These are phyloP conservation scores for Melanotaenia duboulayi DNA, from an alignment of 2,113 vertebrate genomes.

Conservation along the genomic window DNA sequence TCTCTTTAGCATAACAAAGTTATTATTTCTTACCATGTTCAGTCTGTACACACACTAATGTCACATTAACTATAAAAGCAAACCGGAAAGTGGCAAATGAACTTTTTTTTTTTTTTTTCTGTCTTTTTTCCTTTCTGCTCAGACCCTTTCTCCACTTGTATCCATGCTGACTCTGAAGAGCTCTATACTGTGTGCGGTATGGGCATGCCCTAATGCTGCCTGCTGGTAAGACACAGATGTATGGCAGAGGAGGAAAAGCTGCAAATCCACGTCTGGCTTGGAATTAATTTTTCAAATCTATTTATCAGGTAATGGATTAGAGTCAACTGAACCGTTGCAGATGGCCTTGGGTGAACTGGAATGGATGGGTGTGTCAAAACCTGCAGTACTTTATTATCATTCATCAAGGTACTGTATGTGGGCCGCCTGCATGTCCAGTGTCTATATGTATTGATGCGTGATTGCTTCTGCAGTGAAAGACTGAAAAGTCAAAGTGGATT, in stretches of 20 bases:
- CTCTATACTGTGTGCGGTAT: slow-evolving; percentile 25
- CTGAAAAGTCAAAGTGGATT: slow-evolving; percentile 10
- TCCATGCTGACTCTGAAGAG: slow-evolving; percentile 25
- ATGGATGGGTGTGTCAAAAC: slow-evolving; percentile 53
- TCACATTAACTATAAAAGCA: slow-evolving; percentile 44
- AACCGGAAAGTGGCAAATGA: slow-evolving; percentile 37
- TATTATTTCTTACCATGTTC: slow-evolving; percentile 33
- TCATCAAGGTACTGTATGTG: slow-evolving; percentile 31
- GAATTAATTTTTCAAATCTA: slow-evolving; percentile 69
- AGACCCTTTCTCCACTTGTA: neutral
- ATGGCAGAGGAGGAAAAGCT: slow-evolving; percentile 46
- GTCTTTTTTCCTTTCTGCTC: neutral
- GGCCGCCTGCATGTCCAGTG: slow-evolving; percentile 5
- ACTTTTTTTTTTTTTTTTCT: neutral
- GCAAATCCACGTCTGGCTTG: slow-evolving; percentile 55
- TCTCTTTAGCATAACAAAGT: slow-evolving; percentile 29
- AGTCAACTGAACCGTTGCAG: slow-evolving; percentile 42
- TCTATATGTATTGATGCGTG: slow-evolving; percentile 2
- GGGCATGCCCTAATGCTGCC: slow-evolving; percentile 32
- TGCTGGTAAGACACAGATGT: slow-evolving; percentile 55
- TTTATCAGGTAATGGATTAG: slow-evolving; percentile 75
- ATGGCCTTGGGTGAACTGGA: slow-evolving; percentile 63
- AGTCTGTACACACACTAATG: slow-evolving; percentile 40
- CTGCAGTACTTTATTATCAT: slow-evolving; percentile 41
- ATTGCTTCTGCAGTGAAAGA: slow-evolving; percentile 19